Base-by-base conservation (phyloP, 2,797 vertebrate species). In the Alexandromys oeconomus region DNA sequence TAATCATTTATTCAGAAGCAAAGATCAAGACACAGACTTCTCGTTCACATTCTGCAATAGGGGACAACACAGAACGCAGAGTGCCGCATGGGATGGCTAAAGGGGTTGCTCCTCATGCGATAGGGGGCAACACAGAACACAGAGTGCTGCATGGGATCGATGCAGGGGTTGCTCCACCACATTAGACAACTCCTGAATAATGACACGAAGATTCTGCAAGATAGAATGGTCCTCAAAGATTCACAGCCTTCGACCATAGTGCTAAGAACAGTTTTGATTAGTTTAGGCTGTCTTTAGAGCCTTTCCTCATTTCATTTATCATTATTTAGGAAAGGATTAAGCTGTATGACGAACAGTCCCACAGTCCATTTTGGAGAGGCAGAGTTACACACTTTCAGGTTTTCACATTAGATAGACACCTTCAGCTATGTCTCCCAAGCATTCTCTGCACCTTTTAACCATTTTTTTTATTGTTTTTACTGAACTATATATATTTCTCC, bases 71-170 rank as follows among this genome's bases (percentile, higher is more conserved):
- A 14, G 23, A 78, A 29, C 1, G 12, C 2, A 1, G 7, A 2
- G 29, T 19, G 17, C 29, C 25, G 2, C 7, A 1, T 0, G 10
- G 19, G 21, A 31, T 11, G 0, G 14, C 6, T 4, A 5, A 5
- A 48, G 1, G 27, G 61, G 3, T 21, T 40, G 67, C 19, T 11
- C 78, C 37, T 37, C 37, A 31, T 29, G 12, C 43, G 34, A 27
- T 0, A 7, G 77, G 71, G 93, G 65, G 37, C 73, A 9, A 21
- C 0, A 1, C 6, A 14, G 23, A 78, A 29, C 1, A 3, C 2
- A 1, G 10, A 2, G 25, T 15, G 13, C 25, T 25, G 4, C 7
- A 1, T 0, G 11, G 21, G 17, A 31, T 12, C 0, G 19, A 4
- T 4, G 10, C 7, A 48, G 1, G 31, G 54, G 2, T 31, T 37